Evolutionary conservation across 2,888 invertebrate species (phyloP), one percentile per base, ranked within the genome.

Genomic region (Amorpha juglandis): DNA sequence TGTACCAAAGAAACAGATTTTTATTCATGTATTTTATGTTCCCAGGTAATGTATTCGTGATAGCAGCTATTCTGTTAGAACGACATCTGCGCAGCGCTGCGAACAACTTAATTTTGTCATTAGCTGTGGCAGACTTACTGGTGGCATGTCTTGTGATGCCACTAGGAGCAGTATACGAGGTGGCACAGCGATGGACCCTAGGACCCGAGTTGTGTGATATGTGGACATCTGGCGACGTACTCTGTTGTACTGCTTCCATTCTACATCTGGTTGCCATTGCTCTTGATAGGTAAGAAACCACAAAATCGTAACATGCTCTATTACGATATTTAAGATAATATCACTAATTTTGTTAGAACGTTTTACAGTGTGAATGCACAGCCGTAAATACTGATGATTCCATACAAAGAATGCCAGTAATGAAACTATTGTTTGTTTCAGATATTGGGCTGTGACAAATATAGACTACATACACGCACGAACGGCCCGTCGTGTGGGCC

Each of bases 21-120:
- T 48, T n/a, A 48, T 16, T 7, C 16, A 48, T 48, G n/a, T 48
- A 27, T 48, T 51, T 38, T 42, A 14, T 53, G 64, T 68, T 73
- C 91, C 6, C 94, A 97, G 98, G 98, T 73, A 99, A 99, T 90
- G 96, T 98, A 67, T 98, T 98, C 91, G 98, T 99, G 80, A 98
- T 98, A 90, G 97, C 98, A 42, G 98, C 98, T 70, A 98, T 99
- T 78, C 91, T 98, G 69, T 92, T 98, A 77, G 98, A 98, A 87
- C 94, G 97, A 73, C 97, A 97, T 86, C 94, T 98, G 68, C 97
- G 98, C 82, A 97, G 96, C 79, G 97, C 98, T 45, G 97, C 97
- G 68, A 98, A 98, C 92, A 98, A 98, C 91, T 93, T 98, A 81
- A 98, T 98, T 78, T 94, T 98, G 70, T 96, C 98, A 21, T 93